Conservation (phyloP, 2,888 invertebrate species). For the Trichopoda pennipes region DNA sequence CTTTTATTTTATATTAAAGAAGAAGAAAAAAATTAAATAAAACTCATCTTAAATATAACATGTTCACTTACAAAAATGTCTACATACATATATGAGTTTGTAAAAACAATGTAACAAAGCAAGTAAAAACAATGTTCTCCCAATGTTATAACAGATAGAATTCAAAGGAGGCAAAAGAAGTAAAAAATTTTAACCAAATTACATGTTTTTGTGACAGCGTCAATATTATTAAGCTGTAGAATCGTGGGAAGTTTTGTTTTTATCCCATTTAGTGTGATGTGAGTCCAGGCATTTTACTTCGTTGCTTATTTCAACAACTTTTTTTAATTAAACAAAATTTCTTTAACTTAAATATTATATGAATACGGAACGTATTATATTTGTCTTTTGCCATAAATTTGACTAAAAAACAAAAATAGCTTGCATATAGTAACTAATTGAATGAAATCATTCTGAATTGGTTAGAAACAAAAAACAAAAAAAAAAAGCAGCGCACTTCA, state of each 20-base stretch:
- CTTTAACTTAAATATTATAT: slow-evolving; percentile 7
- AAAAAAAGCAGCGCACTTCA: slow-evolving; percentile 20
- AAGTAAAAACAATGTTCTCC: slow-evolving; percentile 36
- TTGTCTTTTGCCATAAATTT: slow-evolving; percentile 53
- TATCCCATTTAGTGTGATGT: slow-evolving; percentile 33
- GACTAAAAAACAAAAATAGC: slow-evolving; percentile 59
- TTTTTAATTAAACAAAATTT: too few relatives aligned
- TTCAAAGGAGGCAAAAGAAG: slow-evolving; percentile 35
- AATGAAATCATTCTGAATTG: slow-evolving; percentile 60
- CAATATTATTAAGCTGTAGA: slow-evolving; percentile 60
- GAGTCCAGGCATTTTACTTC: slow-evolving; percentile 7
- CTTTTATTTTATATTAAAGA: too few relatives aligned
- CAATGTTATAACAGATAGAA: slow-evolving; percentile 35
- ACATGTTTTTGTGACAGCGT: slow-evolving; percentile 66
- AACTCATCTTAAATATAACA: too few relatives aligned
- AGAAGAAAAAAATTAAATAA: not conserved
- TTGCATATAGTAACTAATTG: slow-evolving; percentile 59
- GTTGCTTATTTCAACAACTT: not conserved
- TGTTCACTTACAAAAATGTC: not conserved
- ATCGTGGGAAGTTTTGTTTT: slow-evolving; percentile 30
- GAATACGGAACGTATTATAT: slow-evolving; percentile 52
- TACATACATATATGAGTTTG: not conserved
- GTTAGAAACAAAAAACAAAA: slow-evolving; percentile 55
- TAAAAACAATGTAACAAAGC: slow-evolving; percentile 15
- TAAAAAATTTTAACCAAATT: slow-evolving; percentile 58